Conservation (phyloP, 2,113 vertebrate genomes). For the Xenotilapia leptura region DNA sequence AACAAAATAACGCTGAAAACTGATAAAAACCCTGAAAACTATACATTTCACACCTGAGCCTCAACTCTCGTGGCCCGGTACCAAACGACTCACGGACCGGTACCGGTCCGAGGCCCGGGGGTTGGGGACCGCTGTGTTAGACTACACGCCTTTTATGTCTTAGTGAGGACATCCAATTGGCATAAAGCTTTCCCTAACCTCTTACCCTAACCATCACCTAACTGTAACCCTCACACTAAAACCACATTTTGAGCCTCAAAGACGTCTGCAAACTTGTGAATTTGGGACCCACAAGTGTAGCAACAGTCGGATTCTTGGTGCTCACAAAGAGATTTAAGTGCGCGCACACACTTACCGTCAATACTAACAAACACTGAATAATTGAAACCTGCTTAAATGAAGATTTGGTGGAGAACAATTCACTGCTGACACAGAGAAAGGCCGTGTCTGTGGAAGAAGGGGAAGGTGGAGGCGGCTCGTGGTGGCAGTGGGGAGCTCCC, state of each 20-base stretch:
- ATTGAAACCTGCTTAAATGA: not conserved
- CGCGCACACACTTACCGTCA: not conserved
- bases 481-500: not conserved
- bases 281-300: not conserved
- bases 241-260: not conserved
- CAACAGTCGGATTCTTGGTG: not conserved
- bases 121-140: not conserved
- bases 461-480: not conserved
- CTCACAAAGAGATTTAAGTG: not conserved
- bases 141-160: not conserved
- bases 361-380: not conserved
- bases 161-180: not conserved
- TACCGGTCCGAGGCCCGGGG: too few species aligned
- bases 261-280: not conserved
- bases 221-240: not conserved
- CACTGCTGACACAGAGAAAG: not conserved
- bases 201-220: not conserved
- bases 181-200: not conserved
- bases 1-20: too few species aligned
- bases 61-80: too few species aligned
- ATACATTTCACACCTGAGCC: too few species aligned
- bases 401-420: not conserved
- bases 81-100: too few species aligned
- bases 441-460: not conserved
- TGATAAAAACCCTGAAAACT: too few species aligned